A percentile compares a stretch with the other conserved stretches of the same genome.
These are phyloP conservation scores for Enteromius thamalakanensis DNA, from an alignment of 2,797 vertebrate species.

Conservation along the genomic window DNA sequence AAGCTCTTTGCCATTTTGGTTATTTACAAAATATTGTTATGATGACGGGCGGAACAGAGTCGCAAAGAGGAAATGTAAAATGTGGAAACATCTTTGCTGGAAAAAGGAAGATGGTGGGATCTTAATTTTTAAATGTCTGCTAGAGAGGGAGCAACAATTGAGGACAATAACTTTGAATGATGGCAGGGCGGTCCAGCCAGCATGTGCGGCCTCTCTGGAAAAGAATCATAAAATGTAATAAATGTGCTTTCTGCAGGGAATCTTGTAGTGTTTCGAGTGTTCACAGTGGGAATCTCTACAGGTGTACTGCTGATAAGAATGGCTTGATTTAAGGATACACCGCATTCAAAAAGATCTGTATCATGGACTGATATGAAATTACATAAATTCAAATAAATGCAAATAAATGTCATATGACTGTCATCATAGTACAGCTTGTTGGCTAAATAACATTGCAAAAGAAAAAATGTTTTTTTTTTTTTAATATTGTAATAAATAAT, in stretches of 20 bases:
- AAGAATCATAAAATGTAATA: conserved; percentile 16
- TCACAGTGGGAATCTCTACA: conserved; percentile 3
- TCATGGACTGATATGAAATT: conserved; percentile 2
- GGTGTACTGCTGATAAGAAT: conserved; percentile 22
- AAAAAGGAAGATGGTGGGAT: conserved; percentile 39
- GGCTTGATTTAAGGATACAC: conserved; percentile 7
- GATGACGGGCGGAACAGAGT: conserved; percentile 25
- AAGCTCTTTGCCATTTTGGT: conserved; percentile 30
- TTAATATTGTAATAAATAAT: neutral
- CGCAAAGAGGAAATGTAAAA: conserved; percentile 31
- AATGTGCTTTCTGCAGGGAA: neutral
- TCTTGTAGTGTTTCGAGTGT: conserved; percentile 2
- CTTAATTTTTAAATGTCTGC: conserved; percentile 20
- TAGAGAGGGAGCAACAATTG: conserved; percentile 31
- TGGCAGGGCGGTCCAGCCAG: conserved; percentile 28
- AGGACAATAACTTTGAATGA: conserved; percentile 41
- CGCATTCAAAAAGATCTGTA: neutral
- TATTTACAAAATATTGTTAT: conserved; percentile 49
- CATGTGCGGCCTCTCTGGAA: conserved; percentile 28
- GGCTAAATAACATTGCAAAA: neutral
- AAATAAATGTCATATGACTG: neutral
- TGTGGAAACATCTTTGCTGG: conserved; percentile 41
- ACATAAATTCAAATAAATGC: neutral
- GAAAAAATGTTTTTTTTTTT: neutral
- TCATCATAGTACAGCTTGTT: neutral